phyloP scores from a whole-genome alignment of 2,797 vertebrate species.

The Diplodus puntazzo region DNA sequence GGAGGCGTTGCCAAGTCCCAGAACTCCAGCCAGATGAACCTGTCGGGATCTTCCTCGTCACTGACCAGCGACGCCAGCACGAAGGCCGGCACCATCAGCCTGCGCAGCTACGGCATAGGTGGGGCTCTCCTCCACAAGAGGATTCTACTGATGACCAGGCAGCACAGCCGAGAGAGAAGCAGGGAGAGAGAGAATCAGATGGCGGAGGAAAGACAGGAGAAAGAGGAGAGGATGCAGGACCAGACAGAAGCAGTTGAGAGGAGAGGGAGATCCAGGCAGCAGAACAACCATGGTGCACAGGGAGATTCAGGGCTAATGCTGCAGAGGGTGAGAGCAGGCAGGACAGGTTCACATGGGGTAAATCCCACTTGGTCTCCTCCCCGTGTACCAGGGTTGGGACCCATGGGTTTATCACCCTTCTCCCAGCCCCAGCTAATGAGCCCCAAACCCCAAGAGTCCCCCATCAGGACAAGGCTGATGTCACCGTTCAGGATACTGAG shows the following conservation, averaged over 20 bases:
- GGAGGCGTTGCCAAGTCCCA: slow-evolving; percentile 86
- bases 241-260: slow-evolving; percentile 42
- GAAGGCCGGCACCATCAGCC: slow-evolving; percentile 84
- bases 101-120: slow-evolving; percentile 96
- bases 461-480: slow-evolving; percentile 78
- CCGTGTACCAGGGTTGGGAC: not conserved
- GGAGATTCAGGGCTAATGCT: slow-evolving; percentile 7
- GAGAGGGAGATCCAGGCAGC: slow-evolving; percentile 56
- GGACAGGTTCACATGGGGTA: not conserved
- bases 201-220: slow-evolving; percentile 16
- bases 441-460: slow-evolving; percentile 69
- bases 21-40: slow-evolving; percentile 89
- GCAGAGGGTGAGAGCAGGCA: slow-evolving; percentile 23
- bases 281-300: slow-evolving; percentile 9
- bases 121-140: slow-evolving; percentile 92
- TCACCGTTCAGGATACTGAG: slow-evolving; percentile 87
- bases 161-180: slow-evolving; percentile 56
- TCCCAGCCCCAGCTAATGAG: slow-evolving; percentile 49
- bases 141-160: slow-evolving; percentile 87
- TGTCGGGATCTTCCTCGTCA: slow-evolving; percentile 92
- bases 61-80: slow-evolving; percentile 91
- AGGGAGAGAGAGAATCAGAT: slow-evolving; percentile 38
- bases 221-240: not conserved
- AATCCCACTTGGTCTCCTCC: slow-evolving; percentile 7
- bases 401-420: slow-evolving; percentile 7